Base-by-base conservation (phyloP, 2,113 vertebrate genomes). In the Xiphophorus maculatus region DNA sequence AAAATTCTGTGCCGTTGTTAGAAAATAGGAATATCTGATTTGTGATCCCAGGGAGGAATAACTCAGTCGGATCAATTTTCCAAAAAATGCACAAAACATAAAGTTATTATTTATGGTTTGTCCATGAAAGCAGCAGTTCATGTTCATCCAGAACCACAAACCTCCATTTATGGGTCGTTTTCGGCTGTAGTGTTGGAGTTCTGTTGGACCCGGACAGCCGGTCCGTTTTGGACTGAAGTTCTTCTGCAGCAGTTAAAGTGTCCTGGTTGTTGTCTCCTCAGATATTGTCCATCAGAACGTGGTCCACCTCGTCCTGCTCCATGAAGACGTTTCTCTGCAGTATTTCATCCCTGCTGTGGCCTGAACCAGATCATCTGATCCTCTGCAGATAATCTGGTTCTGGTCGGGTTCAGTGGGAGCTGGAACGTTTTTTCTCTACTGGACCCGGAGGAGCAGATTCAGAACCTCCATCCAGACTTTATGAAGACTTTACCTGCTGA, bases 241-340 rank as follows among this genome's bases (percentile, higher is more conserved):
- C 14, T 44, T 17, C 42, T 44, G 13, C 14, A 14, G 44, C 44
- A 19, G 44, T 48, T 48, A 19, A 48, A 15, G 40, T 29, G 35
- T 40, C 29, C 42, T 19, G 1, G 9, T 40, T 37, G 22, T 60
- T 4, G 14, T 69, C 64, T 25, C 63, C 51, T 37, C 85, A 95
- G 94, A 94, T 40, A 91, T 95, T 29, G 90, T 94, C 74, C 84
- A 94, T 69, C 80, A 91, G 25, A 77, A 69, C 19, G 84, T 95
- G 19, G 33, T 95, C 65, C 94, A 95, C 86, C 87, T 95, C 66
- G 92, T 94, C 28, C 91, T 95, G 62, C 90, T 95, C 42, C 92
- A 95, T 0, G 93, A 95, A 58, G 94, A 95, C 9, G 91, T 94
- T 22, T 95, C 93, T 0, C 92, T 95, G 66, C 94, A 95, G 90